Conservation (phyloP, 2,113 vertebrate species). For the Rhea pennata region DNA sequence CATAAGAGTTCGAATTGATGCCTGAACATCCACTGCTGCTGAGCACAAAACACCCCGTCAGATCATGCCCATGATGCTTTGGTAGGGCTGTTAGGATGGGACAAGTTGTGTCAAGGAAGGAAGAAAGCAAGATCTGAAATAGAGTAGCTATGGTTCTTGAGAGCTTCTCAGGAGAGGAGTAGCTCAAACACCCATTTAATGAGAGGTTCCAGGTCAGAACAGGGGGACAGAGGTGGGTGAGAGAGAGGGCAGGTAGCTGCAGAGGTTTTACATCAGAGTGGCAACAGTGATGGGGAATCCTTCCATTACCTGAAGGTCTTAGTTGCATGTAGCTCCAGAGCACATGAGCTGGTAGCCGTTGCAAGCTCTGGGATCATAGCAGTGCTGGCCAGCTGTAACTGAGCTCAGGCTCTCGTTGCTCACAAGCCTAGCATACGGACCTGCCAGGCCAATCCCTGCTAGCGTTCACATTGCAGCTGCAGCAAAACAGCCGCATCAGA, state of each 20-base stretch:
- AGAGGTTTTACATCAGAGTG: background rate
- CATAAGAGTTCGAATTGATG: background rate
- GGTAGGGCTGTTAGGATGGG: background rate
- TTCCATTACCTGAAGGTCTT: background rate
- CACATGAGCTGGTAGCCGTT: no score
- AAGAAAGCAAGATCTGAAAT: background rate
- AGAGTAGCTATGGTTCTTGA: background rate
- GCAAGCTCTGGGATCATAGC: no score
- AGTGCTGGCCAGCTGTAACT: no score
- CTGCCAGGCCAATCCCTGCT: no score
- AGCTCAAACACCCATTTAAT: background rate
- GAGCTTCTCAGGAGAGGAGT: background rate
- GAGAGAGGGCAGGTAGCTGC: background rate
- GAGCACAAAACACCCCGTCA: background rate
- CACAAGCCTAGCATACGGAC: no score
- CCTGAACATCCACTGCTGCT: background rate
- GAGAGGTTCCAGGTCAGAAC: background rate
- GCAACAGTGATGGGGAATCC: accelerated
- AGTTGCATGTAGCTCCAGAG: background rate
- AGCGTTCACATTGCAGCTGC: no score
- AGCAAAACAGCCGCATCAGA: no score
- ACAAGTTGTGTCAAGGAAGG: background rate
- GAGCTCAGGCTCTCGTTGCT: no score
- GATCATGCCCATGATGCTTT: background rate
- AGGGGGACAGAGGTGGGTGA: background rate